Evolutionary conservation across 2,113 vertebrate species (phyloP).

Genomic region (Trematocara marginatum): DNA sequence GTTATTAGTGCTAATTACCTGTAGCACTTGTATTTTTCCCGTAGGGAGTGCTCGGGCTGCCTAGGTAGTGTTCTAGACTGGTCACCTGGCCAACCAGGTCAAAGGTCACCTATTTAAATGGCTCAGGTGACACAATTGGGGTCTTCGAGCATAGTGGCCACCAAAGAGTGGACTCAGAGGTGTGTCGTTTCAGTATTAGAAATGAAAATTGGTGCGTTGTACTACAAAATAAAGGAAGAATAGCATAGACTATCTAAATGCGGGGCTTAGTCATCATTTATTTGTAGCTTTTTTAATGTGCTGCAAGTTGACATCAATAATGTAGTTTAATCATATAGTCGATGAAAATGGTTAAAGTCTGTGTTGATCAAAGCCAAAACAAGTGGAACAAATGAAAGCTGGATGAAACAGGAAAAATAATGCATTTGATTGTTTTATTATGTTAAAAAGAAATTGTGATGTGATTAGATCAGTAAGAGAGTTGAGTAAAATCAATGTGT

Average conservation of each 20-base stretch:
- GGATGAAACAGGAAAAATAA: neutral
- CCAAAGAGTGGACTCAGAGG: neutral
- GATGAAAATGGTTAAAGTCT: neutral
- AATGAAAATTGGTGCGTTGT: neutral
- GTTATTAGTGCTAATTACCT: conserved; percentile 48
- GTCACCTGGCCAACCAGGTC: conserved; percentile 61
- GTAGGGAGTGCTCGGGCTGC: conserved; percentile 13
- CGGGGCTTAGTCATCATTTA: neutral
- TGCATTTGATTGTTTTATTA: neutral
- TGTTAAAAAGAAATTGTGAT: neutral
- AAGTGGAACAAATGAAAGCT: neutral
- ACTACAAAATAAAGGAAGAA: neutral
- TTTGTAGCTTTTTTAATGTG: neutral
- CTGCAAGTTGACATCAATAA: neutral
- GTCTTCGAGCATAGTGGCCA: conserved; percentile 37
- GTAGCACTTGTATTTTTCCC: conserved; percentile 26
- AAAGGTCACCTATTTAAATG: conserved; percentile 56
- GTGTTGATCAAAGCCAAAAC: neutral
- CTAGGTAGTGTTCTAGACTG: conserved; percentile 37
- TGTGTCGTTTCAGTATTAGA: neutral
- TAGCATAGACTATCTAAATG: neutral
- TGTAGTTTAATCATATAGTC: neutral
- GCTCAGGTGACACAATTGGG: conserved; percentile 62
- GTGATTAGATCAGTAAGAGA: neutral
- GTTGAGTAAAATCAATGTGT: neutral